A percentile compares a stretch with the other conserved stretches of the same genome.
Conservation (phyloP, 2,113 vertebrate species). For the Penelope pileata region DNA sequence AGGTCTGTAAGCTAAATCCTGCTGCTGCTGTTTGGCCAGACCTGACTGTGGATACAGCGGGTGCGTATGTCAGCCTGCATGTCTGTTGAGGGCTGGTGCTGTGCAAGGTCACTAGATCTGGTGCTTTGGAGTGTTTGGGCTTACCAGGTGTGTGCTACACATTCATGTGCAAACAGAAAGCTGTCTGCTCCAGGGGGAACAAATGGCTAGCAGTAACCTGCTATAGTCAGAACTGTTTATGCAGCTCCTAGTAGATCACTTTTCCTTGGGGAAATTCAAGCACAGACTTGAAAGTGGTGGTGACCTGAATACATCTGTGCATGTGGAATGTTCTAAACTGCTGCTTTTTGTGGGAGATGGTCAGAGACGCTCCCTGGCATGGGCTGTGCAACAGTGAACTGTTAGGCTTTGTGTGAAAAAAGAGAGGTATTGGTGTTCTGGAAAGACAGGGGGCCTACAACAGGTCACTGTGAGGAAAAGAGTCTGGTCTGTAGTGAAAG, state of each 20-base stretch:
- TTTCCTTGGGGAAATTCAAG: slow-evolving; percentile 38
- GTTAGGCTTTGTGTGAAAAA: neutral
- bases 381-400: neutral
- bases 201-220: slow-evolving; percentile 26
- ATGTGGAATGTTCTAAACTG: neutral
- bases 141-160: neutral
- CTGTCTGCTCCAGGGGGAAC: neutral
- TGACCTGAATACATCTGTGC: neutral
- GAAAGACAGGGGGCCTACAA: neutral
- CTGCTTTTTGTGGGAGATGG: neutral
- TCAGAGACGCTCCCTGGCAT: neutral
- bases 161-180: neutral
- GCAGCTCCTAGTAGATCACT: neutral
- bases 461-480: neutral
- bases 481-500: neutral
- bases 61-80: neutral
- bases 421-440: neutral
- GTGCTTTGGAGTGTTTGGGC: neutral
- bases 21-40: neutral
- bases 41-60: neutral
- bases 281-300: slow-evolving; percentile 19
- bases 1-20: neutral
- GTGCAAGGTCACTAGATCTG: neutral
- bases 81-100: neutral
- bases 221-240: neutral